Conservation (phyloP, 2,888 invertebrate species). For the Pocota personata region DNA sequence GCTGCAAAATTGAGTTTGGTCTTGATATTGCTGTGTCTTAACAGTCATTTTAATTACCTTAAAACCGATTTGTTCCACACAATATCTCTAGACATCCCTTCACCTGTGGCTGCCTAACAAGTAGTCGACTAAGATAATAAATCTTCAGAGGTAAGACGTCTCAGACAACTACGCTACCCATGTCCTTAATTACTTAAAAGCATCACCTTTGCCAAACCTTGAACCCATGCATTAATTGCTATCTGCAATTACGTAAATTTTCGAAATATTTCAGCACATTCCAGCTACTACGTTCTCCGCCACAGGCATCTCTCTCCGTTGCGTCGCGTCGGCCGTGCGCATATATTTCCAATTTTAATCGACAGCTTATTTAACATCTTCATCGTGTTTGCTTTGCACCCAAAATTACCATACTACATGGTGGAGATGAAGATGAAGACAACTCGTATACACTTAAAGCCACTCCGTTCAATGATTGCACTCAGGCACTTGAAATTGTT, state of each 20-base stretch:
- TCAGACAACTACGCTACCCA: constrained; percentile 30
- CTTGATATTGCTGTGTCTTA: too few relatives aligned
- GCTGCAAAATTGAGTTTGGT: too few relatives aligned
- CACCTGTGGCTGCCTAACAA: neutral
- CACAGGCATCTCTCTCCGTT: neutral
- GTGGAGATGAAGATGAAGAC: constrained; percentile 19
- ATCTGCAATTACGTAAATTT: constrained; percentile 52
- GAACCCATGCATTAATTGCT: constrained; percentile 37
- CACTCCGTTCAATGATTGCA: constrained; percentile 50
- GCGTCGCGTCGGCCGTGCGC: neutral
- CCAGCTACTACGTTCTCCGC: neutral
- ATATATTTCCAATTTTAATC: constrained; percentile 43
- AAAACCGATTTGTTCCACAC: neutral
- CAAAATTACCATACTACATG: constrained; percentile 71
- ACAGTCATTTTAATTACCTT: neutral
- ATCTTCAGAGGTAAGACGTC: constrained; percentile 21
- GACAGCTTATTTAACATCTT: constrained; percentile 69
- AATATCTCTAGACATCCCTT: too few relatives aligned
- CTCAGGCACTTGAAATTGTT: constrained; percentile 64
- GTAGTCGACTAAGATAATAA: neutral
- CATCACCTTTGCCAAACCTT: constrained; percentile 49
- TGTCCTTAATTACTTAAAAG: constrained; percentile 64
- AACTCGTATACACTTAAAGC: constrained; percentile 34
- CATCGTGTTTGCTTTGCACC: constrained; percentile 64
- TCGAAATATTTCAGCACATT: constrained; percentile 50